Percentiles rank a stretch among this genome's conserved stretches.
phyloP scores from a whole-genome alignment of 2,888 invertebrate species.

The Nipponacmea schrenckii region DNA sequence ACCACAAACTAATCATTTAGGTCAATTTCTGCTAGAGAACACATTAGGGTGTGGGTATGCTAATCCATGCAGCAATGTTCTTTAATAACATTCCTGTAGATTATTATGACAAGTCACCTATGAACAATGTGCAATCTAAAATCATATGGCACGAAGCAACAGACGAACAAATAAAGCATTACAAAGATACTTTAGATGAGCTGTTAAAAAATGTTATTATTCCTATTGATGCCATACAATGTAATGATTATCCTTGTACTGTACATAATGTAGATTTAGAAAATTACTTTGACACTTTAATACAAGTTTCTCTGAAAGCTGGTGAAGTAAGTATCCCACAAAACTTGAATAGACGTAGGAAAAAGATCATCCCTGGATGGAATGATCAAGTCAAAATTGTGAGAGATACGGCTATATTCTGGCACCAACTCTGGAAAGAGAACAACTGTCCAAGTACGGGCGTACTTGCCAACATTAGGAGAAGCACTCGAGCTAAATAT shows the following conservation, averaged over 20 bases:
- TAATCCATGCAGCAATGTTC: not conserved
- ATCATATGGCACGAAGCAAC: not conserved
- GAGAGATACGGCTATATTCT: not conserved
- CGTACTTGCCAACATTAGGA: no score
- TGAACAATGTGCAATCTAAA: not conserved
- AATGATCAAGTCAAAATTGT: not conserved
- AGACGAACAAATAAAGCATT: not conserved
- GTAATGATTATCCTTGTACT: not conserved
- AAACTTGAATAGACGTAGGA: not conserved
- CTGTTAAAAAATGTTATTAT: not conserved
- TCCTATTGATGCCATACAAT: not conserved
- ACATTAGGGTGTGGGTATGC: not conserved
- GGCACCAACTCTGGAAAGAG: not conserved
- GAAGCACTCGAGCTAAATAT: no score
- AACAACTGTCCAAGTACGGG: not conserved
- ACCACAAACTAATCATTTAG: no score
- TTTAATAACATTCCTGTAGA: not conserved
- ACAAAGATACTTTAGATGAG: no score
- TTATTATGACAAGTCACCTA: not conserved
- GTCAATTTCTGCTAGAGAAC: not conserved
- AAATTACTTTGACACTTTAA: not conserved
- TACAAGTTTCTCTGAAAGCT: not conserved
- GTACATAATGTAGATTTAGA: slow-evolving; percentile 1
- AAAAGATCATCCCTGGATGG: not conserved
- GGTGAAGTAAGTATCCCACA: no score